Evolutionary conservation across 2,888 invertebrate genomes (phyloP), one percentile per base, ranked within the genome.

Genomic region (Sphaerophoria rueppellii): DNA sequence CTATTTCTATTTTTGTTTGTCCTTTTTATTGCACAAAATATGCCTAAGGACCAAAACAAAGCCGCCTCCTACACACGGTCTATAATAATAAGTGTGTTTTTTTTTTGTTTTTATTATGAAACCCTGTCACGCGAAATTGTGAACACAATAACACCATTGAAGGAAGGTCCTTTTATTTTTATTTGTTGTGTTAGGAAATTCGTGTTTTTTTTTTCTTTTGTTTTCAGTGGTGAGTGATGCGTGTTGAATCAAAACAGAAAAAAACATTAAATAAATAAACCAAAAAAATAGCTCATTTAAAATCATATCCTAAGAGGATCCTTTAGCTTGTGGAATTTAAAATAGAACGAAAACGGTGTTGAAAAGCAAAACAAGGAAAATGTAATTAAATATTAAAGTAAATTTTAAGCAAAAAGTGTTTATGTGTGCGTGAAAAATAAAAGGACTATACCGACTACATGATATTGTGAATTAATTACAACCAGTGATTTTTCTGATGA

Each of bases 61-160:
- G 4, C 48, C 16, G 2, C 32, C 34, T 43, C 24, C 24, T 24
- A 24, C 24, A n/a, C 4, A 32, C 74, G 69, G 43, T 55, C 58
- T 63, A 11, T 24, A 24, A 24, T 24, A 24, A 24, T 24, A 24
- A 65, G 65, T 52, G 54, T 55, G 69, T 6, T 40, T 40, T 14
- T 70, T 37, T 54, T 74, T 65, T 35, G 46, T 76, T 37, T 76
- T 60, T 65, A 60, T 69, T 69, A 58, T 9, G 55, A 70, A 58
- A 72, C 61, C 69, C 46, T 74, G 61, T 60, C 72, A 82, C 77
- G 78, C 78, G 70, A 79, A 77, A 73, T 67, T 78, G 57, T 70
- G 61, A 78, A 40, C 16, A 54, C 35, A 34, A 14, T 46, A 52
- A 48, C 55, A 7, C 48, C 40, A 63, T 48, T 32, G 35, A 24